Evolutionary conservation across 2,113 vertebrate genomes (phyloP), one percentile per base, ranked within the genome.

Genomic region (Tragelaphus strepsiceros): DNA sequence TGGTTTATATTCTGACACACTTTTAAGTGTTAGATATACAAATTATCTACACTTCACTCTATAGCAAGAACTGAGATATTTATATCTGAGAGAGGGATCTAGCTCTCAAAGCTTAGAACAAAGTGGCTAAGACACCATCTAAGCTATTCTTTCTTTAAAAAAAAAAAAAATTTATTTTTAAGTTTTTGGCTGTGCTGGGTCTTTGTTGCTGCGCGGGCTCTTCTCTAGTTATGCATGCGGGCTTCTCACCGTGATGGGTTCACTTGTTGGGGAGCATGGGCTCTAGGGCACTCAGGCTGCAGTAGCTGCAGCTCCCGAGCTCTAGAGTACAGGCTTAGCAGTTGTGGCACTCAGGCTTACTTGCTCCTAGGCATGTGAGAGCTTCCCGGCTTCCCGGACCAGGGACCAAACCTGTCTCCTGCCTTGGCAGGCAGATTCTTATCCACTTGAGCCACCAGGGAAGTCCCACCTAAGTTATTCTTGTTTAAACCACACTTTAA

Each of bases 1-100:
- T 93, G 39, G 28, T 67, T 96, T 96, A 88, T 86, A 92, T 78
- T 92, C 89, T 95, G 91, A 95, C 53, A 92, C 5, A 71, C 32
- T 93, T 89, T 84, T 94, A 92, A n/a, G 51, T 49, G 13, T 93
- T 89, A 90, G 32, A 92, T 30, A 22, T 58, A 82, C 17, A 77
- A 22, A 96, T 80, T 32, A 92, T 94, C 78, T 91, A 91, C 32
- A 91, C 32, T 51, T 93, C 7, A 95, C 19, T 14, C 21, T 64
- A 56, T 0, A 96, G 16, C 43, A 94, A 91, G 22, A 96, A 81
- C 19, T 54, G 22, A 91, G 13, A 64, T 81, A 95, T 59, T 95
- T 88, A 71, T 56, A 59, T 39, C 88, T 78, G 67, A 74, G 35
- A 71, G n/a, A 74, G 35, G 35, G n/a, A 39, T 74, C n/a, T 95